A percentile compares a stretch with the other conserved stretches of the same genome.
phyloP scores from a whole-genome alignment of 1,140 invertebrate genomes.

The Diprion similis region DNA sequence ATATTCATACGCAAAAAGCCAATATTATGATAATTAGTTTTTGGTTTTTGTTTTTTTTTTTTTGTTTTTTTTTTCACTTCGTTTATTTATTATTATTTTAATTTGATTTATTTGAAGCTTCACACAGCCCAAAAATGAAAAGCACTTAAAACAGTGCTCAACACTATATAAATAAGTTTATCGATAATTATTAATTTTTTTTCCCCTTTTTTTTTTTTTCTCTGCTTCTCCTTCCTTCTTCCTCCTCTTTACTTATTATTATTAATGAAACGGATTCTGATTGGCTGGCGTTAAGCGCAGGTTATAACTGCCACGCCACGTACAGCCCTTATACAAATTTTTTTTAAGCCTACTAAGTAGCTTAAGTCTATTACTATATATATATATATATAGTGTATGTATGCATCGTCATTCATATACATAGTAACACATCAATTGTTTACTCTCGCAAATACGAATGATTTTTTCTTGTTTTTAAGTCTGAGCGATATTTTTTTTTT shows the following conservation, averaged over 20 bases:
- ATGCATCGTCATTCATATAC: conserved; percentile 32
- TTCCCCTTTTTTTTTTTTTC: too few relatives aligned
- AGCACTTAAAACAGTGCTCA: conserved; percentile 61
- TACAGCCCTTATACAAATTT: conserved; percentile 38
- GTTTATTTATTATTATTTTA: conserved; percentile 21
- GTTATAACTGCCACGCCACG: conserved; percentile 28
- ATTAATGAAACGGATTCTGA: conserved; percentile 43
- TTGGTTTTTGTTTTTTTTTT: conserved; percentile 22
- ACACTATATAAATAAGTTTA: conserved; percentile 37
- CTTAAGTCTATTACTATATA: conserved; percentile 24
- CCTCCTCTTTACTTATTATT: too few relatives aligned
- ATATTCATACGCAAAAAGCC: background rate
- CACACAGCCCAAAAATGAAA: conserved; percentile 57
- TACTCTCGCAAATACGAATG: conserved; percentile 23
- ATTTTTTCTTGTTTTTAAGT: conserved; percentile 24
- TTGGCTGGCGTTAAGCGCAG: conserved; percentile 43
- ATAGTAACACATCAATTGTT: conserved; percentile 28
- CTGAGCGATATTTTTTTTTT: conserved; percentile 35
- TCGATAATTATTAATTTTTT: background rate
- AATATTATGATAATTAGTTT: conserved; percentile 27
- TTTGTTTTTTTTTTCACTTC: conserved; percentile 27
- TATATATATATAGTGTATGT: too few relatives aligned
- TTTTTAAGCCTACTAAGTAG: conserved; percentile 39
- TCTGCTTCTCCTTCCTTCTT: too few relatives aligned
- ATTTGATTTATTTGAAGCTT: conserved; percentile 44